These are phyloP conservation scores for Spodoptera littoralis DNA, from an alignment of 2,888 invertebrate genomes.

Conservation along the genomic window DNA sequence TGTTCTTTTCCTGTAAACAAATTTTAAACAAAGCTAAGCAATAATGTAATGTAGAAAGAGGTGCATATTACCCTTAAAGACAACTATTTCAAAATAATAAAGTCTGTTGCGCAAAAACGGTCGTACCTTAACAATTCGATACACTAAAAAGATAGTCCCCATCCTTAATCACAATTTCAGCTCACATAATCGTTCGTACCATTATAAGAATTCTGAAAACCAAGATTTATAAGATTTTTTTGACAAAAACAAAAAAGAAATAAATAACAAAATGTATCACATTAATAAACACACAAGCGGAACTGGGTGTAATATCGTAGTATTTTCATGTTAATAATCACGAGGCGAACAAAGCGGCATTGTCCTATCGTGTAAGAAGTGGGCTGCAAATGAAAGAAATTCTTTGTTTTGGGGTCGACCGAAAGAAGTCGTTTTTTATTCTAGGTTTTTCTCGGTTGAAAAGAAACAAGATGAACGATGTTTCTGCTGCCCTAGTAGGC, in stretches of 20 bases:
- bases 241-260: background rate
- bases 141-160: too few relatives aligned
- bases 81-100: too few relatives aligned
- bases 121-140: too few relatives aligned
- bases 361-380: slow-evolving; percentile 74
- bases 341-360: slow-evolving; percentile 71
- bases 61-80: too few relatives aligned
- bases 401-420: slow-evolving; percentile 72
- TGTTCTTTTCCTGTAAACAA: too few relatives aligned
- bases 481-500: slow-evolving; percentile 35
- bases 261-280: slow-evolving; percentile 18
- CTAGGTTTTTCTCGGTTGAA: slow-evolving; percentile 47
- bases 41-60: too few relatives aligned
- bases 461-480: slow-evolving; percentile 43
- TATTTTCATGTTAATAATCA: slow-evolving; percentile 73
- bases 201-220: background rate
- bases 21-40: too few relatives aligned
- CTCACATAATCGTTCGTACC: too few relatives aligned
- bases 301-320: slow-evolving; percentile 43
- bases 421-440: slow-evolving; percentile 58
- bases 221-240: too few relatives aligned
- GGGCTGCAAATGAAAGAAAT: slow-evolving; percentile 67
- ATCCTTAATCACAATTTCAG: too few relatives aligned
- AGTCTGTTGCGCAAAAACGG: too few relatives aligned
- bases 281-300: slow-evolving; percentile 31